Evolutionary conservation across 2,113 vertebrate species (phyloP).

Genomic region (Hiodon tergisus): DNA sequence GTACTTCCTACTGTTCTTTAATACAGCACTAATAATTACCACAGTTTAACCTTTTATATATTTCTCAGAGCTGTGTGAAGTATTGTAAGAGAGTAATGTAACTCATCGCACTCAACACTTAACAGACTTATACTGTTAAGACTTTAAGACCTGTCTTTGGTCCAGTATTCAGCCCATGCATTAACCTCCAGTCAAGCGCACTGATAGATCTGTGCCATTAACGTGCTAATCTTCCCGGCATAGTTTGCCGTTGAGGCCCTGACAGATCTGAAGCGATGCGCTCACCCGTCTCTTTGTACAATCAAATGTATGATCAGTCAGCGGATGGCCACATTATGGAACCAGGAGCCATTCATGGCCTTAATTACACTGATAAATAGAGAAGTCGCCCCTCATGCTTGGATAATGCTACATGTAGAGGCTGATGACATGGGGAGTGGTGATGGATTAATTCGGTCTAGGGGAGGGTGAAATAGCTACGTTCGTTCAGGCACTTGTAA

Average conservation of each 20-base stretch:
- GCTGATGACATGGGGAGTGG: background rate
- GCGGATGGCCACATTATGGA: background rate
- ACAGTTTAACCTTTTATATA: too few species aligned
- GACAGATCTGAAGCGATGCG: background rate
- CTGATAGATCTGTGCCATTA: slow-evolving; percentile 17
- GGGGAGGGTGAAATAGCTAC: background rate
- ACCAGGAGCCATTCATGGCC: background rate
- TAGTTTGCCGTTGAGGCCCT: background rate
- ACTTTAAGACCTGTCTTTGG: background rate
- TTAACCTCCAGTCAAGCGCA: slow-evolving; percentile 3
- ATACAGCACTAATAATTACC: too few species aligned
- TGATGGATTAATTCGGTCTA: background rate
- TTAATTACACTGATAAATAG: slow-evolving; percentile 16
- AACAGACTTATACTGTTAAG: background rate
- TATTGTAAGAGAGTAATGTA: too few species aligned
- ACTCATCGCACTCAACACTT: background rate
- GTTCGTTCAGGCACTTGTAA: background rate
- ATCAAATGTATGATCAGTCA: slow-evolving; percentile 5
- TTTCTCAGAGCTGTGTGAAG: too few species aligned
- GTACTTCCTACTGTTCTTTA: too few species aligned
- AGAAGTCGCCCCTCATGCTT: background rate
- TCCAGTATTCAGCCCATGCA: background rate
- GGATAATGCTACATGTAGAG: background rate
- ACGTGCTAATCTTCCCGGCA: background rate
- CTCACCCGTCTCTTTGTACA: slow-evolving; percentile 7